These are phyloP conservation scores for Epistrophella euchroma DNA, from an alignment of 2,888 invertebrate genomes.

Conservation along the genomic window DNA sequence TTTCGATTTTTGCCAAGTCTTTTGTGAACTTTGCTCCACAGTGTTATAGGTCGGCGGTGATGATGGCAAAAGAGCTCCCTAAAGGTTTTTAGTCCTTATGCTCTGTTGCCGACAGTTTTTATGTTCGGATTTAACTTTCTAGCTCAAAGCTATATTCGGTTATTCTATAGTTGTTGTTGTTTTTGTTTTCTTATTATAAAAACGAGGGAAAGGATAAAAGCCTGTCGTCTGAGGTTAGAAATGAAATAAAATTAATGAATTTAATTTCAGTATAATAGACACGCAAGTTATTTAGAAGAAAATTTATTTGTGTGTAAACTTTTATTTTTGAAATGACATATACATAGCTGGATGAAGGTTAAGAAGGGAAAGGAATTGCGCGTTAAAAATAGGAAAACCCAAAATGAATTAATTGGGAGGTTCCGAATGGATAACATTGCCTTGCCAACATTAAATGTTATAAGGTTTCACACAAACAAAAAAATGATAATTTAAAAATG, in stretches of 20 bases:
- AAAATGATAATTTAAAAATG: slow-evolving; percentile 9
- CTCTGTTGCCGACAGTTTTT: slow-evolving; percentile 51
- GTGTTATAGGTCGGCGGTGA: background rate
- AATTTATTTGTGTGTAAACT: background rate
- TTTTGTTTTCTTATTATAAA: background rate
- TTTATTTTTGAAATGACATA: background rate
- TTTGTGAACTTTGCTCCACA: background rate
- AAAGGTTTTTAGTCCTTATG: slow-evolving; percentile 22
- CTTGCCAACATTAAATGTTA: slow-evolving; percentile 11
- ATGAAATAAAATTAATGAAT: slow-evolving; percentile 72
- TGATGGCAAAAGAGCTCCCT: slow-evolving; percentile 1
- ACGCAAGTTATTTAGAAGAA: slow-evolving; percentile 33
- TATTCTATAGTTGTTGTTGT: background rate
- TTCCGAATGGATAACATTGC: slow-evolving; percentile 17
- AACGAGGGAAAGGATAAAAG: background rate
- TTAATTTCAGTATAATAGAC: slow-evolving; percentile 69
- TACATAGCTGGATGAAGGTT: background rate
- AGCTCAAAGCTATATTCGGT: slow-evolving; percentile 21
- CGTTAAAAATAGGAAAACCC: slow-evolving; percentile 7
- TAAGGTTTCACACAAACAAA: background rate
- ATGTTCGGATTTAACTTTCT: slow-evolving; percentile 19
- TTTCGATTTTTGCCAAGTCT: background rate
- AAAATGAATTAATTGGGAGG: background rate
- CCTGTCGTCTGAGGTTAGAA: slow-evolving; percentile 61
- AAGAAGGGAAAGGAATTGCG: background rate